phyloP scores from a whole-genome alignment of 2,888 invertebrate genomes.

The Limnephilus marmoratus region DNA sequence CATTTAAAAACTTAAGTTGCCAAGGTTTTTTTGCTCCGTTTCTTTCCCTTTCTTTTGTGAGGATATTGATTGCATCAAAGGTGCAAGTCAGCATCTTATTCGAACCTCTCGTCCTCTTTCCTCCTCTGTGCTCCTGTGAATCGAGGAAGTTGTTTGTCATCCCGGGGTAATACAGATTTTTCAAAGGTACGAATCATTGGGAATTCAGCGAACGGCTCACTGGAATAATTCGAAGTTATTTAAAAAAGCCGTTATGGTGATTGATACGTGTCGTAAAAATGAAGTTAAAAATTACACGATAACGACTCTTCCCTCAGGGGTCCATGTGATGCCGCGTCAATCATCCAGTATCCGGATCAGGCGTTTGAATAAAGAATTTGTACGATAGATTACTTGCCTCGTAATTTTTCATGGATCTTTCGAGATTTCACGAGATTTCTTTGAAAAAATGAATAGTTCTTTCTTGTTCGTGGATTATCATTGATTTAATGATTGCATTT shows the following conservation, averaged over 20 bases:
- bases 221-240: constrained; percentile 33
- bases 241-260: constrained; percentile 41
- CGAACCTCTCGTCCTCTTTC: constrained; percentile 38
- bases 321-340: not conserved
- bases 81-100: constrained; percentile 54
- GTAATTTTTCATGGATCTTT: not conserved
- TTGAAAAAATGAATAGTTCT: not conserved
- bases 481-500: not conserved
- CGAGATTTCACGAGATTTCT: not conserved
- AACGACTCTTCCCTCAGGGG: not conserved
- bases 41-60: constrained; percentile 2
- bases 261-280: constrained; percentile 32
- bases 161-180: constrained; percentile 49
- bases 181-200: constrained; percentile 47
- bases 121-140: constrained; percentile 6
- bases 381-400: not conserved
- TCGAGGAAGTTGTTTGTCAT: constrained; percentile 48
- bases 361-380: not conserved
- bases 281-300: constrained; percentile 19
- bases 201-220: constrained; percentile 41
- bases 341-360: not conserved
- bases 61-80: constrained; percentile 53
- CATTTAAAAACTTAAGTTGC: not conserved
- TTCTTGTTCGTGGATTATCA: not conserved
- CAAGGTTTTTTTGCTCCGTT: constrained; percentile 12